Evolutionary conservation across 1,140 invertebrate genomes (phyloP).

Genomic region (Orius insidiosus): DNA sequence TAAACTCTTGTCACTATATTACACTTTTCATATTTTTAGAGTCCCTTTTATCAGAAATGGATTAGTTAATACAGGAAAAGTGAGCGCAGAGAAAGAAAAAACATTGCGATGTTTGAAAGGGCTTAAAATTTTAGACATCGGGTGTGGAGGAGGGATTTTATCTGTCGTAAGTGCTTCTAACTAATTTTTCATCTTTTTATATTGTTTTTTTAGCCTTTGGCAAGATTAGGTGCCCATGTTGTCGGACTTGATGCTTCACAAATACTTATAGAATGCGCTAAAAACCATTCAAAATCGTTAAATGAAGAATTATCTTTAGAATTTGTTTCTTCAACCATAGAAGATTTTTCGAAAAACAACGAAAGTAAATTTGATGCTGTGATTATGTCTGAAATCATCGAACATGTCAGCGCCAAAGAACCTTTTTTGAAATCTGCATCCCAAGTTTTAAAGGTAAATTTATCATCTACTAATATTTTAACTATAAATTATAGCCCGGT

Average conservation of each 20-base stretch:
- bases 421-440: constrained; percentile 58
- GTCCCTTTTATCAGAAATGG: constrained; percentile 61
- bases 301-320: neutral
- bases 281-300: constrained; percentile 32
- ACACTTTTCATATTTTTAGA: constrained; percentile 2
- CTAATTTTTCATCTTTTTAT: too few species aligned
- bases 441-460: constrained; percentile 42
- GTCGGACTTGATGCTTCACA: constrained; percentile 67
- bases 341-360: constrained; percentile 35
- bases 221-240: constrained; percentile 61
- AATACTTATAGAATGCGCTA: constrained; percentile 49
- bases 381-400: constrained; percentile 76
- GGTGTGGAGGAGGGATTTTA: constrained; percentile 76
- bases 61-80: constrained; percentile 31
- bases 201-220: constrained; percentile 41
- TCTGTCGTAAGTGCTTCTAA: constrained; percentile 39
- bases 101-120: constrained; percentile 39
- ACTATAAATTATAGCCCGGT: constrained; percentile 5
- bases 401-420: constrained; percentile 68
- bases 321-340: constrained; percentile 26
- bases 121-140: constrained; percentile 61
- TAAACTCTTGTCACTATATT: too few species aligned
- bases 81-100: constrained; percentile 18
- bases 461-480: too few species aligned
- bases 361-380: constrained; percentile 57